Evolutionary conservation across 92 coral and sea anemone genomes (phyloP), one percentile per base, ranked within the genome.

Genomic region (Porites divaricata): DNA sequence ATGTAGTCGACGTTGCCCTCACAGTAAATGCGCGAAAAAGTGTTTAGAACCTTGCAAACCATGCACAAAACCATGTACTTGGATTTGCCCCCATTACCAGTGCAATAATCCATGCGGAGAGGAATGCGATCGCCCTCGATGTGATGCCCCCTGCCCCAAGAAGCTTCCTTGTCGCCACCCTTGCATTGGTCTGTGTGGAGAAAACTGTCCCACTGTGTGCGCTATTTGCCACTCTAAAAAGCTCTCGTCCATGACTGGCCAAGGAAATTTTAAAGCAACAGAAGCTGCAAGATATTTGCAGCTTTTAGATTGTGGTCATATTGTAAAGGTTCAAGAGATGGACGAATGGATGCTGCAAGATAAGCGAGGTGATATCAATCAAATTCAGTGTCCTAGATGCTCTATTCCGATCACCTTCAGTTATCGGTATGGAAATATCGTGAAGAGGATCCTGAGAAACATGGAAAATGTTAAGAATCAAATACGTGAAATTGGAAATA

Each of bases 171-270:
- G 95, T 49, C 88, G 92, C 73, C 98, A 94, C 81, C 90, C 88
- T 41, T 94, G 98, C 53, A 80, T 87, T 58, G 98, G 98, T 26
- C 79, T 94, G 23, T 94, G 98, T 68, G 98, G 98, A 26, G 98
- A 94, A 53, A 7, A 57, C 78, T 94, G 98, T 53, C 98, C 98
- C 5, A 78, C 72, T 25, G 25, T 91, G 62, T 94, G 98, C 68
- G 78, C 87, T 9, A 65, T 62, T 58, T 94, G 98, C 65, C 68
- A 89, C 41, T 26, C 85, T 17, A 64, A 74, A 9, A 57, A 91
- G 79, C 78, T 93, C 4, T 78, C 87, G 19, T 56, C 93, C 21
- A 61, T 89, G 45, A 61, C 59, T 7, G 86, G 79, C 3, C 63
- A 69, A 11, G 25, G 75, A 35, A 56, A 81, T 48, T 59, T 53